Conservation (phyloP, 2,113 vertebrate species). For the Seriola rivoliana region DNA sequence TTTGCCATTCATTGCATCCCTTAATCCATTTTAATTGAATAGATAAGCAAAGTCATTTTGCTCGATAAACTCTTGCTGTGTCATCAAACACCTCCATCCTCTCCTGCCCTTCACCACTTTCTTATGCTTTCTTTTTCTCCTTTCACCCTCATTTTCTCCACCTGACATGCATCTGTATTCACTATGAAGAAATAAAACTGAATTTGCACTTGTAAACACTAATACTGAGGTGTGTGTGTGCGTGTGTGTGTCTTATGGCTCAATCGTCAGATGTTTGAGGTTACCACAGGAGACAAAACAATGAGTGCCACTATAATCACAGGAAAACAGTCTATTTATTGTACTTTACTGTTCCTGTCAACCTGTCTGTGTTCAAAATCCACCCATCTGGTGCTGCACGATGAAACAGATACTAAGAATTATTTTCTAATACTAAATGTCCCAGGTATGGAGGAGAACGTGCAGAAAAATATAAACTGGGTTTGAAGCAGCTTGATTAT, state of each 20-base stretch:
- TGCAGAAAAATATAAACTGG: conserved; percentile 34
- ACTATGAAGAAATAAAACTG: conserved; percentile 8
- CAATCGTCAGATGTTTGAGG: conserved; percentile 27
- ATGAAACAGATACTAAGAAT: conserved; percentile 39
- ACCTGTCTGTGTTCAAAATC: conserved; percentile 5
- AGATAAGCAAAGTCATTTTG: conserved; percentile 78
- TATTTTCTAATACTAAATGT: conserved; percentile 35
- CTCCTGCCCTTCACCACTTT: conserved; percentile 44
- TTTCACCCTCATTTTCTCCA: not conserved
- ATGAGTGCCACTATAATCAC: conserved; percentile 7
- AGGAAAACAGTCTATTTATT: conserved; percentile 14
- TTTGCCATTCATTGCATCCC: conserved; percentile 62
- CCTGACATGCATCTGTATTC: conserved; percentile 5
- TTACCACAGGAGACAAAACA: conserved; percentile 20
- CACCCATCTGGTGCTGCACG: conserved; percentile 32
- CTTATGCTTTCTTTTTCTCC: conserved; percentile 7
- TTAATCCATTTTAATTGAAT: conserved; percentile 78
- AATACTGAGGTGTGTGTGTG: not conserved
- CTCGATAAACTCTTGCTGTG: conserved; percentile 71
- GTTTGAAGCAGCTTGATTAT: conserved; percentile 32
- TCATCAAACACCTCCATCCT: conserved; percentile 61
- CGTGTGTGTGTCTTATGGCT: not conserved
- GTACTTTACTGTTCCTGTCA: conserved; percentile 9
- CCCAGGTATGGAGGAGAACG: conserved; percentile 25
- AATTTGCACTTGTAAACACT: not conserved